These are phyloP conservation scores for Hozukius guyotensis DNA, from an alignment of 2,797 vertebrate species.

Conservation along the genomic window DNA sequence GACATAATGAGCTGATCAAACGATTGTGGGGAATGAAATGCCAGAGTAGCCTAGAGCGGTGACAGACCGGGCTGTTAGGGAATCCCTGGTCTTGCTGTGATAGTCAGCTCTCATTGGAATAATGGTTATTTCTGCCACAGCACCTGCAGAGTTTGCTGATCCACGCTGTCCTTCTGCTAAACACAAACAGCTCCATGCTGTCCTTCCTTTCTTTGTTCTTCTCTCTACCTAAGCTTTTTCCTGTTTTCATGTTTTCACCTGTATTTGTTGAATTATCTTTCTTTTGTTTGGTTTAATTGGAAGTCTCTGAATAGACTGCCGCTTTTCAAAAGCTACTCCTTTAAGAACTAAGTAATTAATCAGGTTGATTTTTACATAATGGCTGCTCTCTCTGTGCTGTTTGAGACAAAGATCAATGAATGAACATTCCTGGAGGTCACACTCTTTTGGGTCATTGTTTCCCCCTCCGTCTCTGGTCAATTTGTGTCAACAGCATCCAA, in stretches of 20 bases:
- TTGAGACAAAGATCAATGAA: constrained; percentile 3
- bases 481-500: not conserved
- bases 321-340: not conserved
- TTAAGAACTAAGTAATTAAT: constrained; percentile 17
- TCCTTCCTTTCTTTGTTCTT: not conserved
- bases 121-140: constrained; percentile 19
- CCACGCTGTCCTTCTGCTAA: not conserved
- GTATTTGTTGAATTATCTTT: not conserved
- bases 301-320: not conserved
- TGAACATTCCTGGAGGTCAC: not conserved
- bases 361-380: constrained; percentile 13
- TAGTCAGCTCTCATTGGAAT: constrained; percentile 37
- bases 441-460: not conserved
- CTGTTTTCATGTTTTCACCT: not conserved
- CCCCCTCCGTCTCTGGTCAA: not conserved
- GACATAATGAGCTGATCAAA: constrained; percentile 67
- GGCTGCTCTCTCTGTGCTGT: not conserved
- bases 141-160: constrained; percentile 26
- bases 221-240: not conserved
- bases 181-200: not conserved
- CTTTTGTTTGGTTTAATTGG: constrained; percentile 33
- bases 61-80: constrained; percentile 44
- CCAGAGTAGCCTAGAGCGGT: constrained; percentile 28
- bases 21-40: constrained; percentile 57
- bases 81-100: constrained; percentile 36